Percentiles rank a stretch among this genome's conserved stretches.
phyloP scores from a whole-genome alignment of 2,797 vertebrate species.

The Falco biarmicus region DNA sequence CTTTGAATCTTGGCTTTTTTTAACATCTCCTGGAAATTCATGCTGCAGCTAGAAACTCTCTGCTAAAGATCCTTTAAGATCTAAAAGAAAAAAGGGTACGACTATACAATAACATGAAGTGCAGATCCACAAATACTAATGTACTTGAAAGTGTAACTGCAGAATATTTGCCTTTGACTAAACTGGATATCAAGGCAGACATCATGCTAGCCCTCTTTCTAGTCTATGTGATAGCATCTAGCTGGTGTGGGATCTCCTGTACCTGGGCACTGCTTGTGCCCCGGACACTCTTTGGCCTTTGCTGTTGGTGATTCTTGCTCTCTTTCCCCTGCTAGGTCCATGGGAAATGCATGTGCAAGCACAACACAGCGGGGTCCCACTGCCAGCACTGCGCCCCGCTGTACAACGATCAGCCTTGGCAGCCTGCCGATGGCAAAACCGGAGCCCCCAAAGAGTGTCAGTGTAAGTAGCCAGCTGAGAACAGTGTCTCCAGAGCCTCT shows the following conservation, averaged over 20 bases:
- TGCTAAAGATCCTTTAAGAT: background rate
- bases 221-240: background rate
- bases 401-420: conserved; percentile 95
- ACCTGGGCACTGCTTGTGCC: background rate
- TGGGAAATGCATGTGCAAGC: conserved; percentile 94
- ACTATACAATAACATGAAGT: background rate
- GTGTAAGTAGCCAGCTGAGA: conserved; percentile 83
- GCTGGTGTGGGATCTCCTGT: background rate
- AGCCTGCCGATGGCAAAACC: conserved; percentile 89
- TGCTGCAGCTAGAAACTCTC: background rate
- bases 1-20: background rate
- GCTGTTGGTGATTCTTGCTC: conserved; percentile 2
- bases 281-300: background rate
- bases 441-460: conserved; percentile 89
- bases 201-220: background rate
- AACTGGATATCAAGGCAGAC: background rate
- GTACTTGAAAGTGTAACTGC: background rate
- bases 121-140: background rate
- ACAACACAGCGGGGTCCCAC: conserved; percentile 93
- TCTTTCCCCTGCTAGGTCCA: conserved; percentile 83
- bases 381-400: conserved; percentile 89
- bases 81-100: background rate
- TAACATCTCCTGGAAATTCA: background rate
- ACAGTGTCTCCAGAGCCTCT: background rate
- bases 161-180: background rate